Conservation (phyloP, 2,797 vertebrate species). For the Sebastes flavidus region DNA sequence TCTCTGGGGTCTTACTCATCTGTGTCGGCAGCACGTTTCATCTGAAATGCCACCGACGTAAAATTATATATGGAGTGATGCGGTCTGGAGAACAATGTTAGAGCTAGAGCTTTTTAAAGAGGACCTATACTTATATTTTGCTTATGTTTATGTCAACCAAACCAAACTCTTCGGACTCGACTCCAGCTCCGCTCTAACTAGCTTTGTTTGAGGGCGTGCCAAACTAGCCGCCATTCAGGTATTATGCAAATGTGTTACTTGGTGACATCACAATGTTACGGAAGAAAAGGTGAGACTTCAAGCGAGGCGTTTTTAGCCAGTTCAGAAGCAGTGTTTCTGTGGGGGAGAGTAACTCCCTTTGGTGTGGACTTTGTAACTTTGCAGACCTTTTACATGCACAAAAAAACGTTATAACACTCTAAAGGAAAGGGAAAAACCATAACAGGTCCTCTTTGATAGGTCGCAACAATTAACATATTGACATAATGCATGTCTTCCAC, state of each 20-base stretch:
- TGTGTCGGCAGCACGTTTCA: conserved; percentile 21
- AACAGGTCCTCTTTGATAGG: not conserved
- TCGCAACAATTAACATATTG: not conserved
- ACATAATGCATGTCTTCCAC: not conserved
- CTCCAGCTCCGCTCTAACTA: not conserved
- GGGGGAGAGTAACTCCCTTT: no score
- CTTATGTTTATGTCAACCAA: no score
- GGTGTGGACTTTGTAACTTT: no score
- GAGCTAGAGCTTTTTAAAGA: not conserved
- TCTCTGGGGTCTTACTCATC: conserved; percentile 33
- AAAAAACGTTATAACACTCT: no score
- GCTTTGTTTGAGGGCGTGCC: not conserved
- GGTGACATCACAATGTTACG: not conserved
- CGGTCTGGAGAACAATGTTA: not conserved
- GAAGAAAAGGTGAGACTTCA: no score
- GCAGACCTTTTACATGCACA: no score
- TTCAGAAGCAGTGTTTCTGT: no score
- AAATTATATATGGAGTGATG: not conserved
- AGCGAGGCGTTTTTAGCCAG: no score
- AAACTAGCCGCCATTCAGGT: not conserved
- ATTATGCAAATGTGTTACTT: not conserved
- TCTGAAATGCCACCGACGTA: not conserved
- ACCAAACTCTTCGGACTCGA: not conserved
- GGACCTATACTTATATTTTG: not conserved
- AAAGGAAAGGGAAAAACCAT: no score